Evolutionary conservation across 2,113 vertebrate species (phyloP).

Genomic region (Melierax canorus): DNA sequence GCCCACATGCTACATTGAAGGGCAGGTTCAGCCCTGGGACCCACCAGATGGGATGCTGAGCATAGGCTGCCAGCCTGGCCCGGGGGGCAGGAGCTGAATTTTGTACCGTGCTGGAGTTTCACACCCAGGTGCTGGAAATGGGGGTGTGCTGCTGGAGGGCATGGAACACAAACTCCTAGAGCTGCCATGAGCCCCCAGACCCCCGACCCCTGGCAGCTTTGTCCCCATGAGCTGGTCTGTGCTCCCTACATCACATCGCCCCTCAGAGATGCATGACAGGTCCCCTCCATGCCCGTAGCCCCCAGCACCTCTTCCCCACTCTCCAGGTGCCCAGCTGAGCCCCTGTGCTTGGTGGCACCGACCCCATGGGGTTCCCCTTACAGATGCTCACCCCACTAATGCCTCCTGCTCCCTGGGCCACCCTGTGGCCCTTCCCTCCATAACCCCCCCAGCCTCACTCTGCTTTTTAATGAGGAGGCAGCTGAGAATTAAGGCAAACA

Average conservation of each 20-base stretch:
- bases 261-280: not conserved
- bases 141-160: not conserved
- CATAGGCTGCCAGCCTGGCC: not conserved
- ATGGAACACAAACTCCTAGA: not conserved
- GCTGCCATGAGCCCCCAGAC: not conserved
- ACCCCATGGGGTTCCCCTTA: not conserved
- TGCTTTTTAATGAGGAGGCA: not conserved
- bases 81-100: not conserved
- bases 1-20: no score
- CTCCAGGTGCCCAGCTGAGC: not conserved
- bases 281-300: not conserved
- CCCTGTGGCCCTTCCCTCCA: rapidly evolving
- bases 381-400: rapidly evolving
- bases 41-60: rapidly evolving
- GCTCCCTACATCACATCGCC: rapidly evolving
- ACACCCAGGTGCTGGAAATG: not conserved
- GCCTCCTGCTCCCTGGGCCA: not conserved
- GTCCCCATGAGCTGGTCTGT: not conserved
- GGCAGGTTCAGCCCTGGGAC: not conserved
- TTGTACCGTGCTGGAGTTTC: not conserved
- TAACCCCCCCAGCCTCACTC: rapidly evolving
- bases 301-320: rapidly evolving
- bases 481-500: not conserved
- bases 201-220: not conserved
- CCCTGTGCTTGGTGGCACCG: not conserved